Evolutionary conservation across 2,113 vertebrate species (phyloP), one percentile per base, ranked within the genome.

Genomic region (Mesitornis unicolor): DNA sequence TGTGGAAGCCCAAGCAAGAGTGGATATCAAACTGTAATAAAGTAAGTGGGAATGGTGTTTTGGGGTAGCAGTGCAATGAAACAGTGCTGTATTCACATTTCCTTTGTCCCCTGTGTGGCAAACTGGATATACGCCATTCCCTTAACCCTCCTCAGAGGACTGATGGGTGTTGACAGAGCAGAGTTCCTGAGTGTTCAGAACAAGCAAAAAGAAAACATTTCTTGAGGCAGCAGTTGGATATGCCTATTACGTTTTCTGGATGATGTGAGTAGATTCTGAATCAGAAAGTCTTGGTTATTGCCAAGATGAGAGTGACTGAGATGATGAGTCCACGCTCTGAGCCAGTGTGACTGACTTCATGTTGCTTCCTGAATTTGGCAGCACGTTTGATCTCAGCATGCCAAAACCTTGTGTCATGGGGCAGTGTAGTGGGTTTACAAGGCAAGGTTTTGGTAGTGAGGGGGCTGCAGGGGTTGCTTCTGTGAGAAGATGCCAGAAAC

Each of bases 211-310:
- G n/a, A 45, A 84, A 91, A 43, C 5, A 1, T 35, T 83, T 56
- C 26, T 75, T 61, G 47, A 71, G 51, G 36, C 19, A 83, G 56
- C 36, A 56, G 50, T 21, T 61, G 36, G 36, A 84, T 19, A 43
- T 2, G 2, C 42, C 63, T n/a, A 35, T 71, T 61, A 29, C 3
- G 0, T 35, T 67, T 31, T 43, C 5, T 0, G 14, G 4, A 35
- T 38, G n/a, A 60, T 4, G 35, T 5, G 43, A 79, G 11, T 33
- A 13, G 45, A 33, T 82, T 83, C 53, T 77, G 51, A 87, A 76
- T 63, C 33, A 79, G 59, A 54, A 88, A 47, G 57, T 35, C 73
- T 33, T n/a, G 18, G 47, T 51, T 50, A 11, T 59, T 91, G 85
- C 87, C 50, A 73, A 28, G 42, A 47, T 42, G 59, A 54, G 61